Evolutionary conservation across 1,140 invertebrate species (phyloP).

Genomic region (Varroa destructor): DNA sequence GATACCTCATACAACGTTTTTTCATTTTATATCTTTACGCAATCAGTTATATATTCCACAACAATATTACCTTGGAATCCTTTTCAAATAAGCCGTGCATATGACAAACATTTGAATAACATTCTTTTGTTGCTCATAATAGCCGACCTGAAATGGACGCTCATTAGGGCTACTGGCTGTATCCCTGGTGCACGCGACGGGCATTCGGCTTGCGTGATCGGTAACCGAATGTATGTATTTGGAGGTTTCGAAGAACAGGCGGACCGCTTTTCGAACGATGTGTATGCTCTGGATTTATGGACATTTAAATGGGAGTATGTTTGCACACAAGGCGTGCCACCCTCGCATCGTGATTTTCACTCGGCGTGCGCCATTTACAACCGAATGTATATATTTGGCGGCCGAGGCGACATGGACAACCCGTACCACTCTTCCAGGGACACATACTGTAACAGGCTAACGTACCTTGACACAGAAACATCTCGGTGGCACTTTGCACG

Average conservation of each 20-base stretch:
- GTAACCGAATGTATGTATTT: conserved; percentile 73
- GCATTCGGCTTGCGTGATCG: conserved; percentile 69
- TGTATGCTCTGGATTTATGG: conserved; percentile 58
- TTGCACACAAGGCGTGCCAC: conserved; percentile 47
- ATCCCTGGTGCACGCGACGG: conserved; percentile 69
- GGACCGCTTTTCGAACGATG: conserved; percentile 62
- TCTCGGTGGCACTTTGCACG: conserved; percentile 53
- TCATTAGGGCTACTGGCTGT: conserved; percentile 50
- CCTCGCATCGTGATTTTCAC: conserved; percentile 70
- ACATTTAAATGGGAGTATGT: conserved; percentile 57
- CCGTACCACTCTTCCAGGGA: conserved; percentile 52
- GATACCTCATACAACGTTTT: no score
- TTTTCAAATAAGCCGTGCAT: background rate
- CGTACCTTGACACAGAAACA: conserved; percentile 56
- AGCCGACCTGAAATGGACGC: conserved; percentile 54
- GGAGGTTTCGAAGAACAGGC: conserved; percentile 68
- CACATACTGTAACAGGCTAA: conserved; percentile 61
- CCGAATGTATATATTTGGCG: conserved; percentile 73
- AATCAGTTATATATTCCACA: no score
- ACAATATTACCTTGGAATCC: no score
- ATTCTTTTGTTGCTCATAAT: conserved; percentile 11
- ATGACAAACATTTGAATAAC: background rate
- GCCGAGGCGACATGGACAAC: conserved; percentile 54
- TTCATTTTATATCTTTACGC: no score
- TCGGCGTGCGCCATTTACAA: conserved; percentile 57